These are phyloP conservation scores for Porphyrio hochstetteri DNA, from an alignment of 2,113 vertebrate genomes.

Conservation along the genomic window DNA sequence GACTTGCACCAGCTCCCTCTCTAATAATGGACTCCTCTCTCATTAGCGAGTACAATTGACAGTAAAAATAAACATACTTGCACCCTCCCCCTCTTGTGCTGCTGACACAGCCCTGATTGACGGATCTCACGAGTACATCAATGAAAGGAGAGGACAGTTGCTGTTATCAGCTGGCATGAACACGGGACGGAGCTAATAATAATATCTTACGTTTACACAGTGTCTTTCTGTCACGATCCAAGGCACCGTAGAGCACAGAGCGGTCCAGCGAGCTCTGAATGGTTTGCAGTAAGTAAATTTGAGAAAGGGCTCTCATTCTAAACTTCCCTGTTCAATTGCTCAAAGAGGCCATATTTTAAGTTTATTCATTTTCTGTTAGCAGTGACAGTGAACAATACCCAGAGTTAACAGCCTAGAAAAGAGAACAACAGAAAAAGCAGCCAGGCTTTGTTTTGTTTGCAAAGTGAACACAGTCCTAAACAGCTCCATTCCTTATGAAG, in stretches of 20 bases:
- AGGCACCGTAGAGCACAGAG: not conserved
- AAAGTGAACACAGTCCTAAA: not conserved
- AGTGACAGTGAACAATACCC: conserved; percentile 15
- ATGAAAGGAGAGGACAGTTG: conserved; percentile 28
- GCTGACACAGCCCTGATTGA: conserved; percentile 49
- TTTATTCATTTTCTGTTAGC: conserved; percentile 46
- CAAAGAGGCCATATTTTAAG: conserved; percentile 20
- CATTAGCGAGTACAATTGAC: conserved; percentile 43
- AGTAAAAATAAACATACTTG: conserved; percentile 37
- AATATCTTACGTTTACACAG: conserved; percentile 42
- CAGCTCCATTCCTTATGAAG: conserved; percentile 14
- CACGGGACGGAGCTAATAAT: not conserved
- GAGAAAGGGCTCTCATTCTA: conserved; percentile 23
- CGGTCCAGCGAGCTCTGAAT: not conserved
- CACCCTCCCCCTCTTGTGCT: not conserved
- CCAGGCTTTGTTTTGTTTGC: conserved; percentile 32
- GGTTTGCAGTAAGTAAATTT: conserved; percentile 12
- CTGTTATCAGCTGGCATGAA: not conserved
- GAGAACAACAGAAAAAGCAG: conserved; percentile 30
- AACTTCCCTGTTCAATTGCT: conserved; percentile 19
- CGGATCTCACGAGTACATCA: not conserved
- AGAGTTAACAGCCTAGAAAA: conserved; percentile 45
- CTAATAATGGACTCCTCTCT: conserved; percentile 43
- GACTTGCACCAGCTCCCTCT: not conserved
- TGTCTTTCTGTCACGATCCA: conserved; percentile 11